These are phyloP conservation scores for Agonopterix arenella DNA, from an alignment of 2,888 invertebrate genomes.

Conservation along the genomic window DNA sequence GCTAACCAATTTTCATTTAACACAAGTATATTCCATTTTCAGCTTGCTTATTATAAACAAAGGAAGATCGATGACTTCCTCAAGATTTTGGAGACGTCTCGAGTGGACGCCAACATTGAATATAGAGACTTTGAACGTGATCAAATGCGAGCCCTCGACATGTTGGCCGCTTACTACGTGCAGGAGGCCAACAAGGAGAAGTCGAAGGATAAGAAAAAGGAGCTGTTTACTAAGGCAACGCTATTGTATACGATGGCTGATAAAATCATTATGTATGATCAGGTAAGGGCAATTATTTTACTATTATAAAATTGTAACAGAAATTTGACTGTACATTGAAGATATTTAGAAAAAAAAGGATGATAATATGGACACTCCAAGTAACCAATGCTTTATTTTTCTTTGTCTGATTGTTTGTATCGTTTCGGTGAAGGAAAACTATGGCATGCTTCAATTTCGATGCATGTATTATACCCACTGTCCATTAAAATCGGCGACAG, in stretches of 20 bases:
- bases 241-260: slow-evolving; percentile 98
- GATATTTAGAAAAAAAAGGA: too few species aligned
- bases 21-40: slow-evolving; percentile 25
- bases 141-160: slow-evolving; percentile 98
- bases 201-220: slow-evolving; percentile 94
- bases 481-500: too few species aligned
- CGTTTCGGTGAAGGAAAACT: too few species aligned
- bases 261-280: slow-evolving; percentile 99
- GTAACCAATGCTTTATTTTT: too few species aligned
- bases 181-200: slow-evolving; percentile 97
- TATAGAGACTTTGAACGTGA: slow-evolving; percentile 96
- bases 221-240: slow-evolving; percentile 97
- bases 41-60: slow-evolving; percentile 98
- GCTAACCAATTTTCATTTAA: too few species aligned
- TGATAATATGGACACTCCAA: too few species aligned
- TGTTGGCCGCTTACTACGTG: slow-evolving; percentile 98
- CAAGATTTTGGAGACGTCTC: slow-evolving; percentile 92
- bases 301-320: too few species aligned
- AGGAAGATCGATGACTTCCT: slow-evolving; percentile 95
- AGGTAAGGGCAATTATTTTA: slow-evolving; percentile 73
- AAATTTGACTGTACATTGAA: too few species aligned
- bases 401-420: too few species aligned
- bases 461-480: too few species aligned
- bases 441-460: too few species aligned
- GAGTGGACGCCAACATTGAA: slow-evolving; percentile 89